Evolutionary conservation across 2,888 invertebrate species (phyloP).

Genomic region (Rotaria macrura): DNA sequence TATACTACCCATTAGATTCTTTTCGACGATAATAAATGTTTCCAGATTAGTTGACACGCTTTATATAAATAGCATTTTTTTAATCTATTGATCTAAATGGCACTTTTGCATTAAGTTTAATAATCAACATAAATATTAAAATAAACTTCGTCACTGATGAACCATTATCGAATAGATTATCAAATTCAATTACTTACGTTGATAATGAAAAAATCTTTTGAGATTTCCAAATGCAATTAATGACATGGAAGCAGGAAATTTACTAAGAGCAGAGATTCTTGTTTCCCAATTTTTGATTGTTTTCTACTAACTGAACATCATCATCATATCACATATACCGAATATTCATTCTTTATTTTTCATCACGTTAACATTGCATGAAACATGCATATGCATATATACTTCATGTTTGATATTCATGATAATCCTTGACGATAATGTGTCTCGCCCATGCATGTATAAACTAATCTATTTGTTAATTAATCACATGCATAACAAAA

Average conservation of each 20-base stretch:
- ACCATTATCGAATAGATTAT: not conserved
- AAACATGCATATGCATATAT: not conserved
- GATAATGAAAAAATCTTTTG: not conserved
- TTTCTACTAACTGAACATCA: no score
- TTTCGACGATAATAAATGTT: no score
- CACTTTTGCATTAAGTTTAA: not conserved
- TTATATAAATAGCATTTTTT: no score
- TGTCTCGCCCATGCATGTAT: not conserved
- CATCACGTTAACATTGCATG: no score
- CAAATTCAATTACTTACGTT: not conserved
- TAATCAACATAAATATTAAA: not conserved
- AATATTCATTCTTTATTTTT: no score
- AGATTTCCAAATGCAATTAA: not conserved
- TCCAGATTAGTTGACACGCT: no score
- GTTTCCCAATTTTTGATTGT: no score
- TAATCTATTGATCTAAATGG: not conserved
- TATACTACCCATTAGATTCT: no score
- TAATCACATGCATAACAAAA: not conserved
- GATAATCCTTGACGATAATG: not conserved
- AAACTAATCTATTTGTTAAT: not conserved
- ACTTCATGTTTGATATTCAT: not conserved
- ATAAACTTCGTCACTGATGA: not conserved
- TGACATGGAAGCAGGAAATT: no score
- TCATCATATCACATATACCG: no score
- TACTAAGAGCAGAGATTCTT: no score